Conservation (phyloP, 1,140 invertebrate species). For the Scylla paramamosain region DNA sequence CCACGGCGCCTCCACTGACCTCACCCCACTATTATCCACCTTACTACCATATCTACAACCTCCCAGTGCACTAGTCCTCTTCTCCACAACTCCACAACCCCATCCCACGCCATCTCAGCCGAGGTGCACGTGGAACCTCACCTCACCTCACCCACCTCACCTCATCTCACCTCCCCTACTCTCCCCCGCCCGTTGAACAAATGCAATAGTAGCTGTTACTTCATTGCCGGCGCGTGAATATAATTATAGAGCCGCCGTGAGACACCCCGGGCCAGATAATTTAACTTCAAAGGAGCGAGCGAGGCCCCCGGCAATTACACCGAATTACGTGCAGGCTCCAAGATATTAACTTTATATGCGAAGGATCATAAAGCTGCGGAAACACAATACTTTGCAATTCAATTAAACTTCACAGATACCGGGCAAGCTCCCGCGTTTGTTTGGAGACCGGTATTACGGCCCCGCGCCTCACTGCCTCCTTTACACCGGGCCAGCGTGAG, state of each 20-base stretch:
- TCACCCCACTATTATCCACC: too few relatives aligned
- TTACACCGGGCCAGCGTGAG: too few relatives aligned
- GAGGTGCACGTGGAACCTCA: too few relatives aligned
- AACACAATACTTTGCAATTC: constrained; percentile 16
- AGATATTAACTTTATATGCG: constrained; percentile 5
- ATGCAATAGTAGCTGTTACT: background rate
- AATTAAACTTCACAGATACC: constrained; percentile 14
- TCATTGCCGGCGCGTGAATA: background rate
- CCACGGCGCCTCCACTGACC: too few relatives aligned
- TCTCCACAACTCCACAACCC: too few relatives aligned
- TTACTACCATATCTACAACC: too few relatives aligned
- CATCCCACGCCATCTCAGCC: too few relatives aligned
- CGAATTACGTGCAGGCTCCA: background rate
- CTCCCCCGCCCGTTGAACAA: background rate
- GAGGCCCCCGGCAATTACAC: background rate
- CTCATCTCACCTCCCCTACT: too few relatives aligned
- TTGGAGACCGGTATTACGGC: background rate
- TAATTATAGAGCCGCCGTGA: background rate
- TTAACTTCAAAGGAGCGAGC: background rate
- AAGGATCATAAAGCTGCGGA: background rate
- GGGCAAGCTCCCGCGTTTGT: background rate
- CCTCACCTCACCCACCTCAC: too few relatives aligned
- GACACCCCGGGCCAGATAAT: background rate
- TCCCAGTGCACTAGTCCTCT: too few relatives aligned
- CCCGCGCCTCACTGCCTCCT: too few relatives aligned